phyloP scores from a whole-genome alignment of 1,140 invertebrate genomes.

The Nebria ingens region DNA sequence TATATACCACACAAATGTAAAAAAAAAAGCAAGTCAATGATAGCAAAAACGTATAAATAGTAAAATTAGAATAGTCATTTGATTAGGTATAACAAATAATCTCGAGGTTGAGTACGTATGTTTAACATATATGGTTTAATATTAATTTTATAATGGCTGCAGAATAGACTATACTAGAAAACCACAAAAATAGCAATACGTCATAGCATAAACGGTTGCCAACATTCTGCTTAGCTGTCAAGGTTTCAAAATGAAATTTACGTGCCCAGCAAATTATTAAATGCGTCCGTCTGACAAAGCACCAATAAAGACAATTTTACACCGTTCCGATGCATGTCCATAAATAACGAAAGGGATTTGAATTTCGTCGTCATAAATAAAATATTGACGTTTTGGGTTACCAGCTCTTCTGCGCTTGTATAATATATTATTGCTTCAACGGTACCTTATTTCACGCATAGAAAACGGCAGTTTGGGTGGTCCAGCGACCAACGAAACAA shows the following conservation, averaged over 20 bases:
- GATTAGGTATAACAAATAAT: too few species aligned
- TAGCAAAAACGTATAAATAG: too few species aligned
- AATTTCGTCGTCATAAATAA: conserved; percentile 7
- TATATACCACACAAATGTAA: too few species aligned
- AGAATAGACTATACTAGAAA: too few species aligned
- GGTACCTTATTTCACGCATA: conserved; percentile 3
- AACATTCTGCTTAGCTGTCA: too few species aligned
- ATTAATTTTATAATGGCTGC: too few species aligned
- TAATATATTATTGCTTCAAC: conserved; percentile 2
- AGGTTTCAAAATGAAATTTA: conserved; percentile 4
- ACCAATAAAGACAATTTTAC: conserved; percentile 9
- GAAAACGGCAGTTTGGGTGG: background rate
- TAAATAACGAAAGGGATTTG: conserved; percentile 6
- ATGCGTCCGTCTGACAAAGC: conserved; percentile 6
- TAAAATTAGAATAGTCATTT: too few species aligned
- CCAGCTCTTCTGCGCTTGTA: background rate
- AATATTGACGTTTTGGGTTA: conserved; percentile 6
- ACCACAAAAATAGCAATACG: too few species aligned
- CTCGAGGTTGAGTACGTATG: too few species aligned
- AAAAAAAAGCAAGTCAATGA: too few species aligned
- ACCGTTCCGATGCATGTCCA: background rate
- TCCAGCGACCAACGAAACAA: background rate
- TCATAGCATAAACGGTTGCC: too few species aligned
- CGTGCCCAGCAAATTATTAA: conserved; percentile 5
- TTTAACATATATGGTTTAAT: too few species aligned